Percentiles rank a stretch among this genome's conserved stretches.
Conservation (phyloP, 92 coral and sea anemone genomes). For the Porites evermanni region DNA sequence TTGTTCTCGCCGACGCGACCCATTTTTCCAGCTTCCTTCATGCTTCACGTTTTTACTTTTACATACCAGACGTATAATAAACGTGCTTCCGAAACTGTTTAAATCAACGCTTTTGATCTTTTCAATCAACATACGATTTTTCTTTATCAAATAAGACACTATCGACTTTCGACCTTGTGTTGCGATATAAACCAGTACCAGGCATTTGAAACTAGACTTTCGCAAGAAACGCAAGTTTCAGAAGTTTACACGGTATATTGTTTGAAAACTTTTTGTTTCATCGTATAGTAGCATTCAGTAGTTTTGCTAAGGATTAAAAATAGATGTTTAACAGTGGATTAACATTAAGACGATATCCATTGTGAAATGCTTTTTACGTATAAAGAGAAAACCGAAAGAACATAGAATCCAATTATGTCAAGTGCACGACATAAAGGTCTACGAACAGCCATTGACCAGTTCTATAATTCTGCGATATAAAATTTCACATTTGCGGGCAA, state of each 20-base stretch:
- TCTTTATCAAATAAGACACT: background rate
- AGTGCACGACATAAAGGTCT: background rate
- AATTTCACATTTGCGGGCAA: background rate
- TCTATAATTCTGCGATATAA: background rate
- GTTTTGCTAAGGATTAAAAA: background rate
- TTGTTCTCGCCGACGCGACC: background rate
- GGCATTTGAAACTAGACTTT: background rate
- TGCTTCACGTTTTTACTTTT: too few species aligned
- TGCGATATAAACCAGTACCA: background rate
- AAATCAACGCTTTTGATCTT: background rate
- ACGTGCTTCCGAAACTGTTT: background rate
- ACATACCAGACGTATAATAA: background rate
- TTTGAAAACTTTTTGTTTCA: background rate
- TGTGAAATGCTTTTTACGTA: slow-evolving; percentile 2
- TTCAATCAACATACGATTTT: background rate
- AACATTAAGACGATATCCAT: background rate
- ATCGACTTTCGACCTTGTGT: background rate
- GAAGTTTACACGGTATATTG: background rate
- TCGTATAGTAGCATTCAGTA: too few species aligned
- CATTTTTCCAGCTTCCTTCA: background rate
- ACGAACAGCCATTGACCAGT: background rate
- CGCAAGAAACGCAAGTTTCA: background rate
- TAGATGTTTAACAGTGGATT: background rate
- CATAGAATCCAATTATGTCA: slow-evolving; percentile 33
- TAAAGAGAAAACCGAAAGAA: background rate